Evolutionary conservation across 1,140 invertebrate genomes (phyloP), one percentile per base, ranked within the genome.

Genomic region (Megalopta genalis): DNA sequence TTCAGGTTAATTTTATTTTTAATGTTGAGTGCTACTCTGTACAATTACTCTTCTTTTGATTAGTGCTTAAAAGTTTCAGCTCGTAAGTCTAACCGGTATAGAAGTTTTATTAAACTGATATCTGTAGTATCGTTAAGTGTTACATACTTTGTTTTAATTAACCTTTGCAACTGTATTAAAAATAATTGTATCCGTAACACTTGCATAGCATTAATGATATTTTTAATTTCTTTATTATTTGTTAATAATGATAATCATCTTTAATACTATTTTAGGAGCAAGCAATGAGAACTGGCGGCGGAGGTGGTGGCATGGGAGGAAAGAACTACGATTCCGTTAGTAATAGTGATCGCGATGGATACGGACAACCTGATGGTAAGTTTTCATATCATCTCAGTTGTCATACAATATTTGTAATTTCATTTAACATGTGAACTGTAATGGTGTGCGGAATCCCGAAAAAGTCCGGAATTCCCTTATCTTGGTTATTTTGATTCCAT

Each of bases 311-410:
- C 9, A 68, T 78, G 23, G 85, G 86, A 42, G 88, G 87, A 63
- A 93, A 93, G 82, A 92, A 89, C 86, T 93, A 93, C 57, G 92
- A 93, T 76, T 91, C 89, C 6, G 87, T 91, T 39, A 85, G 84
- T 88, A 90, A 86, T 79, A 92, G 88, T 68, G 92, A 93, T 68
- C 92, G 91, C 39, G 92, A 93, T 77, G 91, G 89, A 69, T 93
- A 92, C 83, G 90, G 89, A 71, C 84, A 88, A 86, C 87, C 90
- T 21, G 92, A 93, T 65, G 91, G 92, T 93, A 87, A 90, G 81
- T 81, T 73, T 70, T 57, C 23, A 18, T 68, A 8, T 25, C 37
- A 71, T 62, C 32, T 27, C 9, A 25, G 25, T 79, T 32, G n/a
- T 32, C 23, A 27, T 27, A 21, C 21, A 62, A 16, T 46, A 25